Conservation (phyloP, 2,888 invertebrate species). For the Pollenia angustigena region DNA sequence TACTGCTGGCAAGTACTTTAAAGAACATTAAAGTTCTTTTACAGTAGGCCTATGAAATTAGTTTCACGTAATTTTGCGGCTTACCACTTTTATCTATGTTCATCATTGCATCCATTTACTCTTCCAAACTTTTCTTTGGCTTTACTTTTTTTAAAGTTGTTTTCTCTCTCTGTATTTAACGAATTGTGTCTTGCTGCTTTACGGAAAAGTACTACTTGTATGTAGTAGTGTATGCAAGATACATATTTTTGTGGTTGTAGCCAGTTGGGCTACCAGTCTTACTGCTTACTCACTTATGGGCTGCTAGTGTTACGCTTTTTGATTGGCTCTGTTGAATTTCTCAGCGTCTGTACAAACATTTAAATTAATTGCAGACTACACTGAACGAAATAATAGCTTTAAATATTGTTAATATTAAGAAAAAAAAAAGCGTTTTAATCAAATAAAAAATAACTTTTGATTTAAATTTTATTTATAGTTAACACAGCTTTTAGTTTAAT, state of each 20-base stretch:
- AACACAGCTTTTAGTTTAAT: too few species aligned
- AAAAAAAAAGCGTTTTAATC: neutral
- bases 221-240: too few species aligned
- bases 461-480: too few species aligned
- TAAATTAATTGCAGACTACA: constrained; percentile 24
- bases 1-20: too few species aligned
- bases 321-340: constrained; percentile 79
- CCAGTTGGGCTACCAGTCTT: constrained; percentile 29
- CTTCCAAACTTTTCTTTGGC: neutral
- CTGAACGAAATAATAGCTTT: constrained; percentile 9
- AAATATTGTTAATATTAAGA: neutral
- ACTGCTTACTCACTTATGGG: constrained; percentile 36
- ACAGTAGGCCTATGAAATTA: too few species aligned
- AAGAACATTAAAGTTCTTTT: too few species aligned
- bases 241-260: constrained; percentile 24
- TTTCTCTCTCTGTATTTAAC: neutral
- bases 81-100: too few species aligned
- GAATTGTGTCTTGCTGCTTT: neutral
- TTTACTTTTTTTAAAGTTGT: neutral
- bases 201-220: too few species aligned
- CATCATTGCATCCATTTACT: too few species aligned
- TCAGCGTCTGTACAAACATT: constrained; percentile 4
- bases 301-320: constrained; percentile 84
- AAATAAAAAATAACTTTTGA: too few species aligned
- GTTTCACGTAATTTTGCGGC: too few species aligned